Base-by-base conservation (phyloP, 2,888 invertebrate genomes). In the Sympetrum striolatum region DNA sequence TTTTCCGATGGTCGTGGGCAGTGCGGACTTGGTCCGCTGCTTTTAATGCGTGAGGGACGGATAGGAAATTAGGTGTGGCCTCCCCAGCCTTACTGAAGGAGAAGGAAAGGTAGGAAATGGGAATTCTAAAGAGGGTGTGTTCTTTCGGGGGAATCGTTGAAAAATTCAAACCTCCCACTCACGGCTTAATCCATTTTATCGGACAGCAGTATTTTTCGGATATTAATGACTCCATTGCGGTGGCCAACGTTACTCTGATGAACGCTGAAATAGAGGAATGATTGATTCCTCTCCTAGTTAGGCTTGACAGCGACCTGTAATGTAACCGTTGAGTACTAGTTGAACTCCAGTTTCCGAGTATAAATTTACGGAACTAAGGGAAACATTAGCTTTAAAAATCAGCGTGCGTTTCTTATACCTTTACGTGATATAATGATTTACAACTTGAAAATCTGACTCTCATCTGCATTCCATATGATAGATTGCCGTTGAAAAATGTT, bases 21-120 rank as follows among this genome's bases (percentile, higher is more conserved):
- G 39, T 39, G 39, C 39, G 39, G 22, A 35, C 80, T 37, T 22
- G 35, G 37, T 37, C 12, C 80, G 80, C 12, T 35, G 22, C 44
- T 14, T 22, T 22, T 39, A 37, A 39, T 15, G 37, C 22, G 80
- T 22, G 80, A 39, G 31, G 35, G 82, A 82, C 53, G 53, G 58
- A 80, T 35, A 82, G 82, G 82, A 82, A 82, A 82, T 82, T 82
- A 82, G 53, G 82, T 35, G 58, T 60, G 60, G 82, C 82, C 58
- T 31, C 14, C 48, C 82, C 35, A 25, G 18, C 58, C 58, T 8
- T 6, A 25, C 37, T 4, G 81, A 8, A 81, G 53, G 81, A 31
- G 44, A 25, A 80, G 58, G 82, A 18, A 37, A 86, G 60, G 37
- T 18, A 64, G 86, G 64, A 86, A 86, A 64, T 60, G 86, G 37